Evolutionary conservation across 2,888 invertebrate species (phyloP), one percentile per base, ranked within the genome.

Genomic region (Chalcis sispes): DNA sequence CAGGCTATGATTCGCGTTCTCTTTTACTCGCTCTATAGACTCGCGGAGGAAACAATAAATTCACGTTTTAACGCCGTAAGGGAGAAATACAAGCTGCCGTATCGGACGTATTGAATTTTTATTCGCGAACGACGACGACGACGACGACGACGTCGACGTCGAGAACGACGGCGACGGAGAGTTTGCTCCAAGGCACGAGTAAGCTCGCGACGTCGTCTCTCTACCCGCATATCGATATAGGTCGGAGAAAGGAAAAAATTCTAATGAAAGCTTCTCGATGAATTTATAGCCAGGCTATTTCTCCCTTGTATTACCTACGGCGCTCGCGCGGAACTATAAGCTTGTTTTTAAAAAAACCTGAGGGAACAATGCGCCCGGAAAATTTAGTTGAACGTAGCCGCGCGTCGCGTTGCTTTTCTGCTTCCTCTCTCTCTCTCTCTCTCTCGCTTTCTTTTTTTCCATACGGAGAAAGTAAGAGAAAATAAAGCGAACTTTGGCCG

Each of bases 71-170:
- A 36, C 61, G 46, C 58, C 40, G 42, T 62, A 71, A 70, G 59
- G 59, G 75, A 71, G 58, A 65, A 71, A 75, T 65, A 62, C 56
- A 36, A 56, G 61, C 75, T 48, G 48, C 58, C 50, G 48, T 65
- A 66, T 72, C 65, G 73, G 61, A 25, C 73, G 73, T 67, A 73
- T 67, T 73, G 73, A 73, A 73, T 73, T 73, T 73, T 73, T 73
- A 73, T 67, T 46, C 61, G 20, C 54, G 50, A n/a, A 40, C 61
- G 18, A 18, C 42, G 52, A 25, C 42, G n/a, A 29, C 50, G 58
- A 18, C 23, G 29, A 27, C 42, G 25, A 64, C 32, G 46, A 15
- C 46, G 36, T 27, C 32, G 46, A 15, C 46, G 36, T 27, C 54
- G 8, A 10, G 27, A 10, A 20, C 15, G 25, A 2, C 67, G 20